Percentiles rank a stretch among this genome's conserved stretches.
These are phyloP conservation scores for Eolophus roseicapilla DNA, from an alignment of 2,113 vertebrate species.

Conservation along the genomic window DNA sequence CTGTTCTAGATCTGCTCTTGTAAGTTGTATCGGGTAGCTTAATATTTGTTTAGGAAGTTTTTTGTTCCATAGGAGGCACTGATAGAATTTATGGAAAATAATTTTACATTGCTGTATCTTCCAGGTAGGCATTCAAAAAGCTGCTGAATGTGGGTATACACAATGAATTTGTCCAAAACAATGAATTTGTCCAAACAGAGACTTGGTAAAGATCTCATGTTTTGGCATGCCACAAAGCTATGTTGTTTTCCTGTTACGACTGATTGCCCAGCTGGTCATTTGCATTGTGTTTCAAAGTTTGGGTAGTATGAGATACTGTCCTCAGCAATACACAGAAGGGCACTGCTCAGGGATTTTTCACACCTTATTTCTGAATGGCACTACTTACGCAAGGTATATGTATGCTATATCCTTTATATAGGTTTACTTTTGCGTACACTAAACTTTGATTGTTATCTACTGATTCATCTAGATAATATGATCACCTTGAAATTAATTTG, in stretches of 20 bases:
- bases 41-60: not conserved
- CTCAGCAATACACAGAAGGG: not conserved
- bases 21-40: not conserved
- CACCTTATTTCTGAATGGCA: not conserved
- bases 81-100: not conserved
- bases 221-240: not conserved
- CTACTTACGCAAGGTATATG: not conserved
- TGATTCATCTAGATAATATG: not conserved
- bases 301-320: not conserved
- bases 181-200: not conserved
- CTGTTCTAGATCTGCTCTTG: not conserved
- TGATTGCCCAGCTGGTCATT: not conserved
- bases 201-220: not conserved
- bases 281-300: not conserved
- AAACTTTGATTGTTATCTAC: not conserved
- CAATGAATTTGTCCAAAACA: not conserved
- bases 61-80: not conserved
- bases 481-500: not conserved
- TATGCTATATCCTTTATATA: not conserved
- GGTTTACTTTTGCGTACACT: not conserved
- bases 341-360: not conserved
- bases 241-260: not conserved
- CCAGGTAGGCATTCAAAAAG: not conserved
- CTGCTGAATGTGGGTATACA: not conserved
- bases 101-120: not conserved